Evolutionary conservation across 2,113 vertebrate species (phyloP).

Genomic region (Sebastes fasciatus): DNA sequence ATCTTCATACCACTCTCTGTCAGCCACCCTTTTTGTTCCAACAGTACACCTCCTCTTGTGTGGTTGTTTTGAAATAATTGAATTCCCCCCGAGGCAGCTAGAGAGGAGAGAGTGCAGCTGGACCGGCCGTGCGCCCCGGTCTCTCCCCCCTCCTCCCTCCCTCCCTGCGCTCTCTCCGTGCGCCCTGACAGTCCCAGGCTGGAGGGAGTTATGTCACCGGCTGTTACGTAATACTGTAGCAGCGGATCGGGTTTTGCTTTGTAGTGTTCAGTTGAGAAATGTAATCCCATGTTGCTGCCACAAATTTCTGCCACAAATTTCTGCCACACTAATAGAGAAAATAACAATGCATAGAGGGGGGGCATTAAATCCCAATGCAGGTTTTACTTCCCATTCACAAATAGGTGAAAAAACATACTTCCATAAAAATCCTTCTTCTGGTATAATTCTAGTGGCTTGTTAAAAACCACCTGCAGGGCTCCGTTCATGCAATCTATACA

Average conservation of each 20-base stretch:
- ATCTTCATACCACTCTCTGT: constrained; percentile 7
- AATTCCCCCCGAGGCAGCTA: constrained; percentile 37
- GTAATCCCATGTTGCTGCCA: constrained; percentile 71
- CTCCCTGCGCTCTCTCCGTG: constrained; percentile 38
- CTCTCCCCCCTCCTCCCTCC: neutral
- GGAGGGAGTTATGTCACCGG: constrained; percentile 80
- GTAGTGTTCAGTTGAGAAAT: constrained; percentile 69
- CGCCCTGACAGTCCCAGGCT: constrained; percentile 62
- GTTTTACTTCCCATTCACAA: neutral
- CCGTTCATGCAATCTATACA: neutral
- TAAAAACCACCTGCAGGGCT: constrained; percentile 2
- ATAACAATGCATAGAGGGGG: constrained; percentile 20
- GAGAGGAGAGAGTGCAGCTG: constrained; percentile 51
- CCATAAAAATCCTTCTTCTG: neutral
- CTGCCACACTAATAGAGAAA: constrained; percentile 49
- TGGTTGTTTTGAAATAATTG: constrained; percentile 51
- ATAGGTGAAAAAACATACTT: neutral
- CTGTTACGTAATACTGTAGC: constrained; percentile 75
- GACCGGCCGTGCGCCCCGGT: constrained; percentile 47
- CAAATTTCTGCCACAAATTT: constrained; percentile 55
- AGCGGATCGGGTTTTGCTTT: constrained; percentile 75
- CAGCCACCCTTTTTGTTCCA: neutral
- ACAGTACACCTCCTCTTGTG: constrained; percentile 29
- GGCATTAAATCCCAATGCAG: neutral
- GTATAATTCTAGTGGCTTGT: neutral